Evolutionary conservation across 2,797 vertebrate species (phyloP), one percentile per base, ranked within the genome.

Genomic region (Gambusia yucatana): DNA sequence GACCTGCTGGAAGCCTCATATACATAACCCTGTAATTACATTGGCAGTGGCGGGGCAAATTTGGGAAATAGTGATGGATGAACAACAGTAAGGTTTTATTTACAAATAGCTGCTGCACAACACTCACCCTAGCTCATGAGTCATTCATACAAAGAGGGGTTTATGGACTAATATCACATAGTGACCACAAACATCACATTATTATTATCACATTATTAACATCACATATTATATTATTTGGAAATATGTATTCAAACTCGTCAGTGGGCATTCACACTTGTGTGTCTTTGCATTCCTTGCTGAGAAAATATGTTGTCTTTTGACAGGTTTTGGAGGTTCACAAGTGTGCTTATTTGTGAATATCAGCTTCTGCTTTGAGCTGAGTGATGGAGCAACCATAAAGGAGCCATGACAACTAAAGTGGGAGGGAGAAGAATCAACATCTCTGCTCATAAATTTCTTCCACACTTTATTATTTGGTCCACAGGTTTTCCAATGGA

Each of bases 321-420:
- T 67, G 89, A 93, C 88, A 89, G 67, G 78, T 69, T 78, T 79
- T 75, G 5, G 46, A 67, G 78, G 75, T 65, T 77, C 25, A 73
- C 83, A 47, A 75, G 80, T 86, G 79, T 44, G 76, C 80, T 82
- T 84, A 83, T 88, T 91, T 89, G 82, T 88, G 91, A 92, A 94
- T 88, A 47, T 77, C 89, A 94, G 82, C 89, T 82, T 70, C 74
- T 77, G 86, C 84, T 91, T 80, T 88, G 84, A 84, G 67, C 77
- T 75, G 67, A 61, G 82, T n/a, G 79, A 89, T 82, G 82, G 90
- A 83, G 43, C 77, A 28, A 82, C 77, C 77, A 93, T 87, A 94
- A 94, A 89, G 85, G 87, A 78, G 55, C 20, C 65, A 73, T 79
- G 91, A 86, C 85, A 91, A 86, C 87, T 65, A 86, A 91, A 47